phyloP scores from a whole-genome alignment of 2,888 invertebrate genomes.

The Oscheius sp. region DNA sequence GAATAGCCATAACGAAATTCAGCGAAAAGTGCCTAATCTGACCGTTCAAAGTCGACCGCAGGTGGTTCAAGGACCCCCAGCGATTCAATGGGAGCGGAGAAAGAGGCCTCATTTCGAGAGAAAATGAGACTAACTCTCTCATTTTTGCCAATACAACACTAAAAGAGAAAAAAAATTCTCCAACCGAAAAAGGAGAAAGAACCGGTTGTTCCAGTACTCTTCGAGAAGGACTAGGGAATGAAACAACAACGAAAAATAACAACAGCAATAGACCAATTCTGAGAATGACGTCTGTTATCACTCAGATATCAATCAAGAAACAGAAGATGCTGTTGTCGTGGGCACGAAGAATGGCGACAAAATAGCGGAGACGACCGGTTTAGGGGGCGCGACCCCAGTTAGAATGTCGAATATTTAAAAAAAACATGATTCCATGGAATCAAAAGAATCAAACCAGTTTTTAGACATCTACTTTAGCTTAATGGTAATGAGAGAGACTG shows the following conservation, averaged over 20 bases:
- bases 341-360: not conserved
- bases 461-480: no score
- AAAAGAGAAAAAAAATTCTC: not conserved
- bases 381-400: slow-evolving; percentile 14
- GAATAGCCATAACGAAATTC: not conserved
- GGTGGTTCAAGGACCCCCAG: slow-evolving; percentile 19
- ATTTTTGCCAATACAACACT: not conserved
- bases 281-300: not conserved
- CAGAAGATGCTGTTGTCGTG: slow-evolving; percentile 4
- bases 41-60: slow-evolving; percentile 14
- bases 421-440: no score
- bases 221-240: not conserved
- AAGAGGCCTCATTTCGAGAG: slow-evolving; percentile 1
- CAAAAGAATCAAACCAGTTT: no score
- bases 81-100: not conserved
- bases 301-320: slow-evolving; percentile 11
- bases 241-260: not conserved
- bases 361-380: slow-evolving; percentile 24
- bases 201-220: not conserved
- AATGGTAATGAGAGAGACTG: no score
- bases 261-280: slow-evolving; percentile 3
- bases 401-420: not conserved
- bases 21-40: slow-evolving; percentile 10
- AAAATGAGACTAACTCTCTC: not conserved
- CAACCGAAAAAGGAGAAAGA: not conserved